Percentiles rank a stretch among this genome's conserved stretches.
These are phyloP conservation scores for Plebejus argus DNA, from an alignment of 2,888 invertebrate genomes.

Conservation along the genomic window DNA sequence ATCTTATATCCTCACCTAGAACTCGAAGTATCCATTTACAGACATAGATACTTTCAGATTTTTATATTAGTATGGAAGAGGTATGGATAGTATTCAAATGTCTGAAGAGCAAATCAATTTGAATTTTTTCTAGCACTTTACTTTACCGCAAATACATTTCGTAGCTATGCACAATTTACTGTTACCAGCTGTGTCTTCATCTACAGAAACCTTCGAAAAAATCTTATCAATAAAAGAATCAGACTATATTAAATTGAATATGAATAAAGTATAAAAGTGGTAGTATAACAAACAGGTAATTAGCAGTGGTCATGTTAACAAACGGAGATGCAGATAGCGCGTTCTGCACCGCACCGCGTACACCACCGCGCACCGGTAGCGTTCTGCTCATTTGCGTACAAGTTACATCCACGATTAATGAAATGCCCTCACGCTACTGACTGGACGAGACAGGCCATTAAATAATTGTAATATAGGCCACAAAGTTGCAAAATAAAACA, in stretches of 20 bases:
- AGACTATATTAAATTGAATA: not conserved
- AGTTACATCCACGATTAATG: constrained; percentile 14
- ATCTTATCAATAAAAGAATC: not conserved
- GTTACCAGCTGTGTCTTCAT: not conserved
- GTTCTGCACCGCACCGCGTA: not conserved
- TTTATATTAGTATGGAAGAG: too few species aligned
- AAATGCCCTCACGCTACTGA: constrained; percentile 23
- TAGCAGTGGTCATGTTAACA: constrained; percentile 22
- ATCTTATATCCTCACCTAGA: too few species aligned
- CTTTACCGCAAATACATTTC: too few species aligned
- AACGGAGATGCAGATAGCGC: constrained; percentile 20
- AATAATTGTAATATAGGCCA: not conserved
- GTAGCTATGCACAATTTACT: too few species aligned
- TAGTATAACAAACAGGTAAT: constrained; percentile 3
- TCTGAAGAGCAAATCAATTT: too few species aligned
- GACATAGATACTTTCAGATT: too few species aligned
- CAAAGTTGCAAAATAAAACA: too few species aligned
- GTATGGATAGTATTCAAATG: too few species aligned
- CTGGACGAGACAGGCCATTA: not conserved
- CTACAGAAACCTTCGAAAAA: not conserved
- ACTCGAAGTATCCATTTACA: too few species aligned
- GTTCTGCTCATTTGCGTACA: constrained; percentile 29
- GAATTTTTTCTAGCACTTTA: too few species aligned
- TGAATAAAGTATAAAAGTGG: not conserved
- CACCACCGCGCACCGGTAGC: not conserved